Evolutionary conservation across 2,888 invertebrate genomes (phyloP).

Genomic region (Brenthis hecate): DNA sequence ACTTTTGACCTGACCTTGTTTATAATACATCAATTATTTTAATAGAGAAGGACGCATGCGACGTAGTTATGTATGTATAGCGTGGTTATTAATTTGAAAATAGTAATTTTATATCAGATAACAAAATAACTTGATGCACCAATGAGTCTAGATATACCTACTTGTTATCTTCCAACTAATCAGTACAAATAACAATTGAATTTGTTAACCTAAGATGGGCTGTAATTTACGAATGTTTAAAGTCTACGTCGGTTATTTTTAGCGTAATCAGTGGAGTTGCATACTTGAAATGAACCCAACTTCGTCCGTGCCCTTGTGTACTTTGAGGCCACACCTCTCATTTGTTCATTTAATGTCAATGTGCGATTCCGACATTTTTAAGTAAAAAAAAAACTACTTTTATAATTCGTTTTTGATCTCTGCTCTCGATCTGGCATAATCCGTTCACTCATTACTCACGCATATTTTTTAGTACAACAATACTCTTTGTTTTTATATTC

Average conservation of each 20-base stretch:
- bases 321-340: constrained; percentile 65
- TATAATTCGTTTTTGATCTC: constrained; percentile 37
- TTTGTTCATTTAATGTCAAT: constrained; percentile 61
- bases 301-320: constrained; percentile 60
- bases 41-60: too few relatives aligned
- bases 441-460: constrained; percentile 43
- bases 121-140: too few relatives aligned
- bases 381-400: constrained; percentile 11
- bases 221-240: neutral
- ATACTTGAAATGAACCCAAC: constrained; percentile 33
- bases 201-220: neutral
- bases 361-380: constrained; percentile 54
- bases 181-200: too few relatives aligned
- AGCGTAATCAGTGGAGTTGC: constrained; percentile 22
- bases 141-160: too few relatives aligned
- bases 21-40: too few relatives aligned
- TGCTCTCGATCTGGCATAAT: constrained; percentile 43
- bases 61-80: too few relatives aligned
- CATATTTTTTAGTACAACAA: constrained; percentile 36
- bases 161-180: too few relatives aligned
- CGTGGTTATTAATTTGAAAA: too few relatives aligned
- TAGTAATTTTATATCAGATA: too few relatives aligned
- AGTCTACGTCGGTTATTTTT: constrained; percentile 7
- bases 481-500: constrained; percentile 41
- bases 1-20: too few relatives aligned